phyloP scores from a whole-genome alignment of 2,113 vertebrate species.

The Ptilonorhynchus violaceus region DNA sequence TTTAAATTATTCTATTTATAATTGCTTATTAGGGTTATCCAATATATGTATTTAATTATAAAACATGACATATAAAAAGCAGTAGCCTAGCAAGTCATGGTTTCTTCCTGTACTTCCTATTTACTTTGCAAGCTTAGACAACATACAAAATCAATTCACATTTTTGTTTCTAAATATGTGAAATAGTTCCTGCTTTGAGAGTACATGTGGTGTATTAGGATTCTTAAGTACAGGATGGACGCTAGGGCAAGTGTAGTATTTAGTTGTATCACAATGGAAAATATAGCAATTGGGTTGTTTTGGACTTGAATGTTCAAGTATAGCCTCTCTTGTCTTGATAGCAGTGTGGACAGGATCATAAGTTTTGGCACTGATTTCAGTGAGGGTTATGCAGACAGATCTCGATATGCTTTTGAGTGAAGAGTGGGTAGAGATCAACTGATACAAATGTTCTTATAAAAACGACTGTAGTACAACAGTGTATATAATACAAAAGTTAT shows the following conservation, averaged over 20 bases:
- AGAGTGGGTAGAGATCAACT: neutral
- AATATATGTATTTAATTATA: neutral
- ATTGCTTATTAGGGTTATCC: neutral
- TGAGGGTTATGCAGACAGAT: neutral
- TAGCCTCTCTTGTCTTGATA: neutral
- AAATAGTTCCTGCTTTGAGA: neutral
- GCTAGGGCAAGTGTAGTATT: accelerated
- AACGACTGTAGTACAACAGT: neutral
- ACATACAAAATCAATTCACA: neutral
- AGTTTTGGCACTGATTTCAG: neutral
- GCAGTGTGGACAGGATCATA: accelerated
- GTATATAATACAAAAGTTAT: neutral
- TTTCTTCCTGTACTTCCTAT: neutral
- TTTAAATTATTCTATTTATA: neutral
- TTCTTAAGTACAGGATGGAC: neutral
- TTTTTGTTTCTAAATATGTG: neutral
- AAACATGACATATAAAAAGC: neutral
- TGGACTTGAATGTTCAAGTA: neutral
- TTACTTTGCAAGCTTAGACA: neutral
- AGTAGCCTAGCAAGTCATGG: neutral
- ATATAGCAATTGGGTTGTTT: neutral
- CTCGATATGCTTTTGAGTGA: neutral
- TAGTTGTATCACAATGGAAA: neutral
- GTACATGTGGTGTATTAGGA: neutral
- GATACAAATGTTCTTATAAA: neutral